Conservation (phyloP, 92 coral and sea anemone genomes). For the Zoanthus solanderi region DNA sequence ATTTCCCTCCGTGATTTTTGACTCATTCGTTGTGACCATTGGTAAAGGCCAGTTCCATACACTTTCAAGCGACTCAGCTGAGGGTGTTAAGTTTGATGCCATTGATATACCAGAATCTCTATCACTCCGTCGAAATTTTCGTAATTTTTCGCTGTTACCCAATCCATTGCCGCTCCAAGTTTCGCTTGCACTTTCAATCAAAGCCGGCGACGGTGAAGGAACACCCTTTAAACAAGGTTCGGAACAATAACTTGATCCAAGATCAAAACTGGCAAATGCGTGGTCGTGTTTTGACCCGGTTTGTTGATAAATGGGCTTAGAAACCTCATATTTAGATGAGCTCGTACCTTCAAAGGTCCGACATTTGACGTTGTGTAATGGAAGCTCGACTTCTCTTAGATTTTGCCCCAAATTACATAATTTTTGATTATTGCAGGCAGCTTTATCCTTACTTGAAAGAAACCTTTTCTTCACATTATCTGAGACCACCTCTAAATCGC, state of each 20-base stretch:
- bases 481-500: not conserved
- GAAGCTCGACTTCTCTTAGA: not conserved
- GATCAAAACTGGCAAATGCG: not conserved
- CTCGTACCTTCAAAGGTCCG: not conserved
- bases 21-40: not conserved
- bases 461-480: not conserved
- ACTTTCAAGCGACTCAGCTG: slow-evolving; percentile 29
- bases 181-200: not conserved
- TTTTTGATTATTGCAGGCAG: not conserved
- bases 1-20: not conserved
- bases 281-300: not conserved
- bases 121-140: slow-evolving; percentile 32
- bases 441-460: slow-evolving; percentile 3
- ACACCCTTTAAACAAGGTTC: not conserved
- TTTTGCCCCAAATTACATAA: not conserved
- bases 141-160: not conserved
- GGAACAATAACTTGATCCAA: slow-evolving; percentile 2
- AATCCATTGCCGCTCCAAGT: not conserved
- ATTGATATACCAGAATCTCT: slow-evolving; percentile 49
- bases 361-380: not conserved
- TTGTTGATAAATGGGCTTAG: slow-evolving; percentile 28
- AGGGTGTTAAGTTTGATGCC: slow-evolving; percentile 9
- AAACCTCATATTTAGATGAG: not conserved
- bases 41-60: slow-evolving; percentile 21
- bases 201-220: not conserved